phyloP scores from a whole-genome alignment of 2,888 invertebrate genomes.

The Lottia scabra region DNA sequence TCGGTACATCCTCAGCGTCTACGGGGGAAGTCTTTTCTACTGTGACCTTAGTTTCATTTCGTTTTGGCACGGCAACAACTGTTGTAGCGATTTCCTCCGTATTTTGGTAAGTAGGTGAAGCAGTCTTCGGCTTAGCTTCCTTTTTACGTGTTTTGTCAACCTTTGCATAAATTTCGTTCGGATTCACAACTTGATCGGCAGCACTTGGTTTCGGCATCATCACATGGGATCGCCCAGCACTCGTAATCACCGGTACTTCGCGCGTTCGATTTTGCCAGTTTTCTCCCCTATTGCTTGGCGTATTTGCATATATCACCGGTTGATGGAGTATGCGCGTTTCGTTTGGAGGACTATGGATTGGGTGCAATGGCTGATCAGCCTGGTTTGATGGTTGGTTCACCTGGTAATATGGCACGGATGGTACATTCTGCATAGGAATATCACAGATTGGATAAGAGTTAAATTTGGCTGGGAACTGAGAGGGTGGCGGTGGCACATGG shows the following conservation, averaged over 20 bases:
- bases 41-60: not conserved
- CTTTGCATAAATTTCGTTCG: not conserved
- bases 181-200: not conserved
- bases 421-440: conserved; percentile 1
- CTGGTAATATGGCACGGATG: not conserved
- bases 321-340: too few relatives aligned
- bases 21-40: not conserved
- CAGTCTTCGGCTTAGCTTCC: not conserved
- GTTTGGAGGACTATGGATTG: too few relatives aligned
- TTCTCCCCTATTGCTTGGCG: conserved; percentile 1
- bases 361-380: too few relatives aligned
- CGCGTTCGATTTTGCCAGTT: not conserved
- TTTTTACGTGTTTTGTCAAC: not conserved
- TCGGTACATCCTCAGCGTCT: not conserved
- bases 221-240: not conserved
- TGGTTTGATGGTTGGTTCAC: too few relatives aligned
- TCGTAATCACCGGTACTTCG: not conserved
- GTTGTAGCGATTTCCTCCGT: not conserved
- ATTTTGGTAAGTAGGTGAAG: not conserved
- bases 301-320: conserved; percentile 1
- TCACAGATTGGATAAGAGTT: conserved; percentile 1
- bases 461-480: not conserved
- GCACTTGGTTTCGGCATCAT: not conserved
- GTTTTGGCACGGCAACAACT: not conserved
- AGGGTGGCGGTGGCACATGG: not conserved